A percentile compares a stretch with the other conserved stretches of the same genome.
These are phyloP conservation scores for Microcebus lehilahytsara DNA, from an alignment of 2,113 vertebrate genomes.

Conservation along the genomic window DNA sequence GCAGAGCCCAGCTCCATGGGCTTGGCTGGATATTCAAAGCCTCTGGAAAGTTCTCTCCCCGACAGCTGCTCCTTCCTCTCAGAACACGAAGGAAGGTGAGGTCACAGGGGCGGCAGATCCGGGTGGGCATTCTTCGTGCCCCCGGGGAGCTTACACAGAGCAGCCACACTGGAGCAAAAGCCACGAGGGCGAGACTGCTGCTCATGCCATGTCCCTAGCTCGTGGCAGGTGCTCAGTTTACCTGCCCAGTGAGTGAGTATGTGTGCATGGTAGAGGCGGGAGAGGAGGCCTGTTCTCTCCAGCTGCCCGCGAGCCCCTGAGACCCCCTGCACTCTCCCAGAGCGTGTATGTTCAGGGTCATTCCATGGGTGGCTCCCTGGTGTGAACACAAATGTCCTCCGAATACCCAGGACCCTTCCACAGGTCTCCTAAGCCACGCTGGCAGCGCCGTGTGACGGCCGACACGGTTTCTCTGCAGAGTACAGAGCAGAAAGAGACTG, in stretches of 20 bases:
- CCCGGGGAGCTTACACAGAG: background rate
- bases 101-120: rapidly evolving
- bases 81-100: background rate
- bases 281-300: background rate
- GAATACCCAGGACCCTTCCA: background rate
- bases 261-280: background rate
- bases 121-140: background rate
- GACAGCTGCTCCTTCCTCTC: background rate
- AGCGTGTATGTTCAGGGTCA: background rate
- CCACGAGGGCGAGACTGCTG: background rate
- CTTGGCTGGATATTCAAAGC: background rate
- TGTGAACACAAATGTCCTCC: background rate
- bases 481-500: background rate
- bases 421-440: background rate
- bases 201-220: background rate
- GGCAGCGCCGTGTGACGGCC: rapidly evolving
- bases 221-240: background rate
- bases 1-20: background rate
- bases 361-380: background rate
- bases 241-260: background rate
- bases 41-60: background rate
- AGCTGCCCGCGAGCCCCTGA: rapidly evolving
- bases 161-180: background rate
- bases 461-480: background rate
- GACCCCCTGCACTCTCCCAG: background rate